Evolutionary conservation across 1,140 invertebrate genomes (phyloP), one percentile per base, ranked within the genome.

Genomic region (Telenomus remus): DNA sequence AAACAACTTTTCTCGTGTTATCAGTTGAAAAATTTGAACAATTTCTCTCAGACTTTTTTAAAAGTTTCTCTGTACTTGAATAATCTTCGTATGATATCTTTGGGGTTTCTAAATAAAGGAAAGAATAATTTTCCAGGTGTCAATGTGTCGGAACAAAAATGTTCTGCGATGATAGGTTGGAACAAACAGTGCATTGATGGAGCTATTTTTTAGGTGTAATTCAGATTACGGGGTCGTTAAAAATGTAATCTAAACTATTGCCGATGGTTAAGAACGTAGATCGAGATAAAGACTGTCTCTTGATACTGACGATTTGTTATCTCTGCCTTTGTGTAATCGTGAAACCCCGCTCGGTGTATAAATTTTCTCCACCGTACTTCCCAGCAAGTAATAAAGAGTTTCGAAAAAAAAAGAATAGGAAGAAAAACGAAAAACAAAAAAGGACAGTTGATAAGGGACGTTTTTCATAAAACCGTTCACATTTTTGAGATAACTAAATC

Each of bases 281-380:
- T 63, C 34, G 19, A 48, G 51, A 55, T 55, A 65, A 55, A 55
- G 34, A 19, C 39, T 4, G 43, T 65, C 10, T 60, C 48, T 6
- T 48, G 34, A 27, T 27, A 33, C 51, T 6, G 42, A 54, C 56
- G 37, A 50, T 50, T 57, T 66, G 53, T 66, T 66, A 66, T 66
- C 53, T 55, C 8, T 46, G 33, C 51, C 19, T 49, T 57, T 50
- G 53, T 15, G 46, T 47, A 66, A 50, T 57, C 47, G 19, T 66
- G 56, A 66, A 56, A 66, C 12, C 13, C 13, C 13, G 10, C 15
- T 55, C 59, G 27, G 35, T 47, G 37, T 47, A 64, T 53, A 64
- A 54, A 54, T 37, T 39, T 48, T 59, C 35, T 27, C 8, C 4
- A 27, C 9, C 37, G 37, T 39, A 3, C 37, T 39, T 39, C n/a